Evolutionary conservation across 2,797 vertebrate genomes (phyloP).

Genomic region (Aselliscus stoliczkanus): DNA sequence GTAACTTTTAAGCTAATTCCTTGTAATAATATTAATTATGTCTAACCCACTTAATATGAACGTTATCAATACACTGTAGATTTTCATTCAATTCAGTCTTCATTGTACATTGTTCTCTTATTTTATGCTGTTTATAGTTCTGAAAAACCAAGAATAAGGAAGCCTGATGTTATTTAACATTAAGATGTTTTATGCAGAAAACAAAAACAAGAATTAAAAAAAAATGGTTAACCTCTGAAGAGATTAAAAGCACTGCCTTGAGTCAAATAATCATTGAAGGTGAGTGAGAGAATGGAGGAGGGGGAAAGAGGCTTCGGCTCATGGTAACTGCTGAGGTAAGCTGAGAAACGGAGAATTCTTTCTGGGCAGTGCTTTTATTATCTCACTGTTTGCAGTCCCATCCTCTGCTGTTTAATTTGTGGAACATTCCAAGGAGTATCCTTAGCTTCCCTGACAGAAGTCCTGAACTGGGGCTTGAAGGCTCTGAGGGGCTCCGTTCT

Average conservation of each 20-base stretch:
- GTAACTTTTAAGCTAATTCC: neutral
- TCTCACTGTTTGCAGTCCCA: neutral
- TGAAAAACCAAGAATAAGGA: neutral
- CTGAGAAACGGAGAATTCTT: neutral
- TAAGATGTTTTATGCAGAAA: neutral
- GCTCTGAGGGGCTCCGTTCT: neutral
- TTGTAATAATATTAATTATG: neutral
- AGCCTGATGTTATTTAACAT: neutral
- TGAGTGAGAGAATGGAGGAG: neutral
- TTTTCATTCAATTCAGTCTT: conserved; percentile 1
- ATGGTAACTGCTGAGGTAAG: neutral
- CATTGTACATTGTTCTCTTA: neutral
- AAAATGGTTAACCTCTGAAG: neutral
- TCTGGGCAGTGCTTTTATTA: neutral
- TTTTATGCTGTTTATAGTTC: neutral
- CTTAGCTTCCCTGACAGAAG: conserved; percentile 12
- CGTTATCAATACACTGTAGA: neutral
- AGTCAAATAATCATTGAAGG: neutral
- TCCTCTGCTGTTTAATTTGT: conserved; percentile 42
- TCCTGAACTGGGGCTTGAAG: neutral
- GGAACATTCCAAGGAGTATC: conserved; percentile 60
- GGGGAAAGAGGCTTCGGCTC: neutral
- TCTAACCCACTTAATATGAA: neutral
- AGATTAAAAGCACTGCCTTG: neutral
- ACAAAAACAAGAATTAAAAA: neutral